Evolutionary conservation across 2,113 vertebrate species (phyloP), one percentile per base, ranked within the genome.

Genomic region (Podilymbus podiceps): DNA sequence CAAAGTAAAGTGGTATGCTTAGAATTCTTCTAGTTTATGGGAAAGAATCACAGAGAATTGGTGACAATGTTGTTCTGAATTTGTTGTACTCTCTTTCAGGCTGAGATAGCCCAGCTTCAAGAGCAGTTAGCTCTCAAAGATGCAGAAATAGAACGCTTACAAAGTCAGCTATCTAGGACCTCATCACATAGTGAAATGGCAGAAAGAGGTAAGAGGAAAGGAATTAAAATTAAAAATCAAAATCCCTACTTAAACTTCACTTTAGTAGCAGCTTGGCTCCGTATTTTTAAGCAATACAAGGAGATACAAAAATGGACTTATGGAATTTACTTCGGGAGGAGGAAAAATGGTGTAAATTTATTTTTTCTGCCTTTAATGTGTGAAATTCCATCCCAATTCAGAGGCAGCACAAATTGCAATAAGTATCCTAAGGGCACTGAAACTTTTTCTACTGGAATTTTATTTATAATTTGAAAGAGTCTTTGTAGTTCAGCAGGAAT

Each of bases 91-190:
- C 68, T 97, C 58, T 95, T 97, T 23, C 98, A 99, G 99, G 98
- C 98, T 44, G 99, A 99, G 97, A 99, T 99, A 92, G 98, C 98
- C 88, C 98, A 99, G 96, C 99, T 99, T 44, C 99, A 99, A 96
- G 98, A 99, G 95, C 98, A 99, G 13, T 96, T 99, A 94, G 98
- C 98, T 89, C 98, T 98, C 92, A 99, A 99, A 95, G 99, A 99
- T 59, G 97, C 98, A 47, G 99, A 99, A 98, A 99, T 99, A 30
- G 99, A 99, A 95, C 98, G 98, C 23, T 96, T 99, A 85, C 99
- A 99, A 79, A 98, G 98, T 88, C 99, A 99, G 89, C 98, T 99
- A 18, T 97, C 98, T 63, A 98, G 98, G 95, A 98, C 98, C 16
- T 96, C 98, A 33, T 97, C 98, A 7, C 98, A 98, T 52, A 91